phyloP scores from a whole-genome alignment of 1,140 invertebrate genomes.

The Brachionus plicatilis region DNA sequence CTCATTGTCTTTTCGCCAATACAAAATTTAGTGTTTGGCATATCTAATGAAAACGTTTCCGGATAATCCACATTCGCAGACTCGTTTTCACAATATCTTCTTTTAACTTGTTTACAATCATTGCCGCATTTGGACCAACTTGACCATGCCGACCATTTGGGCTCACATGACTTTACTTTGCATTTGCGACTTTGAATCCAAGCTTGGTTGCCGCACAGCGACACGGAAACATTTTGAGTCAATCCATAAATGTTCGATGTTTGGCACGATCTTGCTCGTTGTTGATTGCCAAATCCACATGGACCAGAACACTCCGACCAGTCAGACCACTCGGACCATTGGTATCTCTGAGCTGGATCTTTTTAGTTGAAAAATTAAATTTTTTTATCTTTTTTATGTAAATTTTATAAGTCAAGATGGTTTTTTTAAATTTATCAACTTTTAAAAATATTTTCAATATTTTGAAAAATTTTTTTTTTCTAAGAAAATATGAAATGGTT shows the following conservation, averaged over 20 bases:
- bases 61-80: neutral
- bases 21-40: neutral
- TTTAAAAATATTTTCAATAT: neutral
- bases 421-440: no score
- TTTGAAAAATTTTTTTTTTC: no score
- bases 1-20: slow-evolving; percentile 15
- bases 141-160: slow-evolving; percentile 27
- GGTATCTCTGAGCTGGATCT: neutral
- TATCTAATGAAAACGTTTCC: slow-evolving; percentile 8
- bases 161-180: neutral
- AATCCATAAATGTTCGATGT: neutral
- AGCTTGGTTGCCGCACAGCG: neutral
- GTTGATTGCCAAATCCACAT: neutral
- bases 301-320: slow-evolving; percentile 18
- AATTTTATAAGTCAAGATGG: neutral
- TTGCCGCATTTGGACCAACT: neutral
- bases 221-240: slow-evolving; percentile 1
- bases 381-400: neutral
- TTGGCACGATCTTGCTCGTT: slow-evolving; percentile 14
- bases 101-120: neutral
- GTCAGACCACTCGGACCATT: slow-evolving; percentile 24
- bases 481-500: no score
- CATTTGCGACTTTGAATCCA: neutral
- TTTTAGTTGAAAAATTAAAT: neutral
- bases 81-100: slow-evolving; percentile 20